Conservation (phyloP, 2,113 vertebrate species). For the Columba janthina region DNA sequence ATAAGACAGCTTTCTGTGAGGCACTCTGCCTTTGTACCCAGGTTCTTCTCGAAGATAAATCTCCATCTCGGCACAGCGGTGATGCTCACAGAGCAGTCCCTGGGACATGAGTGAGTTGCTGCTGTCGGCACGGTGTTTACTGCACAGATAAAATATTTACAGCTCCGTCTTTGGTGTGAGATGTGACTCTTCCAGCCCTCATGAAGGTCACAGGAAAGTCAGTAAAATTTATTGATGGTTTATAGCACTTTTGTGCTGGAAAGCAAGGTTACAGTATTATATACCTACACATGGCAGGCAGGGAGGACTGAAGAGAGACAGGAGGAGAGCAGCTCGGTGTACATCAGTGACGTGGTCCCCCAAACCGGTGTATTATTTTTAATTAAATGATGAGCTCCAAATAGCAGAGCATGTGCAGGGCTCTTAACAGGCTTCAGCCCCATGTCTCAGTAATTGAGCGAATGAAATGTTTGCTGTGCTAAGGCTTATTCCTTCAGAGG, state of each 20-base stretch:
- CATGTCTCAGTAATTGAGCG: not conserved
- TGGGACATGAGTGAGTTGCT: not conserved
- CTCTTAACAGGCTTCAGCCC: not conserved
- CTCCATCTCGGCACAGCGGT: not conserved
- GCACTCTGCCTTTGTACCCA: constrained; percentile 28
- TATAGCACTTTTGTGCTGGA: constrained; percentile 9
- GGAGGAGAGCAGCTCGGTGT: not conserved
- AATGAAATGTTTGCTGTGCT: not conserved
- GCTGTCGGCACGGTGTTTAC: constrained; percentile 62
- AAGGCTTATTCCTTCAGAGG: not conserved
- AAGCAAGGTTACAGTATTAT: constrained; percentile 14
- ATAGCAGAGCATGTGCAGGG: not conserved
- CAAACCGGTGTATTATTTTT: not conserved
- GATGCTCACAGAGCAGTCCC: not conserved
- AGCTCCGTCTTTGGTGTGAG: constrained; percentile 62
- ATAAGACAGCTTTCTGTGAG: not conserved
- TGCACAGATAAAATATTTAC: constrained; percentile 76
- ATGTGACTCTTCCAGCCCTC: constrained; percentile 56
- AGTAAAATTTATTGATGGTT: constrained; percentile 69
- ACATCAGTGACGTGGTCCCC: not conserved
- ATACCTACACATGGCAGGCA: not conserved
- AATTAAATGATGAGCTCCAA: constrained; percentile 48
- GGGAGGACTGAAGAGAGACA: not conserved
- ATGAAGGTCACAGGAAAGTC: constrained; percentile 71
- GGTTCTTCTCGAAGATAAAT: constrained; percentile 56